Base-by-base conservation (phyloP, 2,888 invertebrate genomes). In the Eupithecia subumbrata region DNA sequence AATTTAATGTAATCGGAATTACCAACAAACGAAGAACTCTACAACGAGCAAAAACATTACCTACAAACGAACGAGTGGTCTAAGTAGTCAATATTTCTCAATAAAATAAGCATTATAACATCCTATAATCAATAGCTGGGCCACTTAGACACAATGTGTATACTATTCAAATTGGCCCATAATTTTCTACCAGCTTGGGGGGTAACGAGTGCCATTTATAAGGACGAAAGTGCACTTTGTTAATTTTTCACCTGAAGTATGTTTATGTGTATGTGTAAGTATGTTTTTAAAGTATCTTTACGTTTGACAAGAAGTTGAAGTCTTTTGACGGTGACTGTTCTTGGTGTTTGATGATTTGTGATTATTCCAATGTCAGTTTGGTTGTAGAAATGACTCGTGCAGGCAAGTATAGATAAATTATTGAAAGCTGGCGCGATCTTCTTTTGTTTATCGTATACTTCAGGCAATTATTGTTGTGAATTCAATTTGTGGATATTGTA, bases 61-160 rank as follows among this genome's bases (percentile, higher is more conserved):
- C 25, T 66, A 34, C 64, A n/a, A 30, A 34, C 25, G 56, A 30
- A 34, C 25, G 56, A 69, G 60, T 63, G n/a, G 5, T 16, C 34
- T 12, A 18, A 37, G n/a, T 43, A 16, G n/a, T 45, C 69, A 63
- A 72, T 72, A 72, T 67, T 67, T 73, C 64, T 45, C 48, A 40
- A 69, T 69, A 69, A 64, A 63, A 69, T 63, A 60, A 30, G 4
- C 73, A 69, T 63, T 69, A 73, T 30, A 67, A 34, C 40, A 34
- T 69, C 45, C 64, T 30, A 14, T 70, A 70, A 74, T 56, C 48
- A 71, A 68, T 71, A 67, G 43, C 5, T 72, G 48, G 63, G 43
- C 72, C 69, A 75, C 75, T 75, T 75, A 72, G 64, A 64, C 12
- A 69, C 64, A 75, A 72, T 72, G 71, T 71, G 72, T 72, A 72